phyloP scores from a whole-genome alignment of 2,113 vertebrate species.

The Macheiramphus alcinus region DNA sequence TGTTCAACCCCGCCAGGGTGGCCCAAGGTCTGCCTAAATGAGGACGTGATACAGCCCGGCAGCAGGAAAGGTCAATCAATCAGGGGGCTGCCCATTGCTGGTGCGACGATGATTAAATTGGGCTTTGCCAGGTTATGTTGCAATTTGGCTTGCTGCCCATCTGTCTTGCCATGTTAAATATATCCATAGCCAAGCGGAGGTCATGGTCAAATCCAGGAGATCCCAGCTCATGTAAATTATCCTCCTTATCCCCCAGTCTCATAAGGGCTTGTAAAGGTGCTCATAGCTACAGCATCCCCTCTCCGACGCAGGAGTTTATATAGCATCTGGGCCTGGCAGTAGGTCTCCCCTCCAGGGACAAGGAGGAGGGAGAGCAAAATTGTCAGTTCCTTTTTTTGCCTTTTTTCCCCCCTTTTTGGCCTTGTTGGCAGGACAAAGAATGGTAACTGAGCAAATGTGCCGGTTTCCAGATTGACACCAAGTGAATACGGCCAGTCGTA shows the following conservation, averaged over 20 bases:
- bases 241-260: background rate
- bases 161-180: background rate
- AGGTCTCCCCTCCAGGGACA: background rate
- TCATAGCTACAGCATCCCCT: background rate
- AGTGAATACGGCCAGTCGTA: background rate
- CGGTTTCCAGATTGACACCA: background rate
- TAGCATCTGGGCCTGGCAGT: background rate
- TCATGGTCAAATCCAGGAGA: background rate
- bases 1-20: fast-evolving
- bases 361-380: background rate
- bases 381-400: background rate
- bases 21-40: background rate
- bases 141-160: background rate
- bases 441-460: background rate
- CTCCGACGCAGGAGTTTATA: fast-evolving
- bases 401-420: background rate
- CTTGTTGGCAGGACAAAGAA: conserved; percentile 1
- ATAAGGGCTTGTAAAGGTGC: background rate
- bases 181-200: background rate
- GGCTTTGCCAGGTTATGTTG: background rate
- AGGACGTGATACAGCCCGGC: background rate
- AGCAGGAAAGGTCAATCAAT: background rate
- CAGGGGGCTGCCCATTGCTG: background rate
- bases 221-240: background rate
- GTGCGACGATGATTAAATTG: fast-evolving